A percentile compares a stretch with the other conserved stretches of the same genome.
These are phyloP conservation scores for Achatina immaculata DNA, from an alignment of 1,140 invertebrate species.

Conservation along the genomic window DNA sequence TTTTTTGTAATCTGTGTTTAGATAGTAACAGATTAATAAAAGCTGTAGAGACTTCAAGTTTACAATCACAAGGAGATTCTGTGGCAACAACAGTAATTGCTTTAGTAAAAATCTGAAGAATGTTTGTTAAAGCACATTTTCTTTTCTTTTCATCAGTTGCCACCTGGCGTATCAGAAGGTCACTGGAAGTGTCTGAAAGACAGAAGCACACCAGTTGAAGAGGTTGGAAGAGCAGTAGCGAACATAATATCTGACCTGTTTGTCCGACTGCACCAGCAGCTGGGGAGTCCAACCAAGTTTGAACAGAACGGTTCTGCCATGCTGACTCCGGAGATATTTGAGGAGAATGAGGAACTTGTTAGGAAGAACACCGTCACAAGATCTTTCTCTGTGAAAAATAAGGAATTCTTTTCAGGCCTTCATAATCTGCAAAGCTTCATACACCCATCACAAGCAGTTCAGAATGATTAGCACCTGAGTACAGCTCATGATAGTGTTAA, in stretches of 20 bases:
- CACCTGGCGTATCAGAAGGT: constrained; percentile 58
- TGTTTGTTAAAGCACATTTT: no score
- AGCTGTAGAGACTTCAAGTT: no score
- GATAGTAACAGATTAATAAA: no score
- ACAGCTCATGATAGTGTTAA: no score
- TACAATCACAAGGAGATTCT: no score
- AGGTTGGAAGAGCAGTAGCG: constrained; percentile 60
- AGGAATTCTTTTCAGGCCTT: background rate
- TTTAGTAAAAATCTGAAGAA: no score
- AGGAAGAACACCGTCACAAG: background rate
- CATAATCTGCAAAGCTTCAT: background rate
- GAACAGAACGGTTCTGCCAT: background rate
- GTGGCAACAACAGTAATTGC: no score
- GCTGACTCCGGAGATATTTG: background rate
- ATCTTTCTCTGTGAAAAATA: background rate
- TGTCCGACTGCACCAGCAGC: constrained; percentile 1
- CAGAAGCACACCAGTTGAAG: constrained; percentile 50
- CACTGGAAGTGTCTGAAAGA: constrained; percentile 63
- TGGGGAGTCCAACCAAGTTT: background rate
- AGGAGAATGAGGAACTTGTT: background rate
- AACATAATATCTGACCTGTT: constrained; percentile 53
- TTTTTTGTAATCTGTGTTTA: no score
- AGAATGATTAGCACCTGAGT: no score
- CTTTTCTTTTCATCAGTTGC: constrained; percentile 49
- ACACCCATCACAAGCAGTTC: no score